Evolutionary conservation across 2,888 invertebrate genomes (phyloP), one percentile per base, ranked within the genome.

Genomic region (Caenorhabditis doughertyi): DNA sequence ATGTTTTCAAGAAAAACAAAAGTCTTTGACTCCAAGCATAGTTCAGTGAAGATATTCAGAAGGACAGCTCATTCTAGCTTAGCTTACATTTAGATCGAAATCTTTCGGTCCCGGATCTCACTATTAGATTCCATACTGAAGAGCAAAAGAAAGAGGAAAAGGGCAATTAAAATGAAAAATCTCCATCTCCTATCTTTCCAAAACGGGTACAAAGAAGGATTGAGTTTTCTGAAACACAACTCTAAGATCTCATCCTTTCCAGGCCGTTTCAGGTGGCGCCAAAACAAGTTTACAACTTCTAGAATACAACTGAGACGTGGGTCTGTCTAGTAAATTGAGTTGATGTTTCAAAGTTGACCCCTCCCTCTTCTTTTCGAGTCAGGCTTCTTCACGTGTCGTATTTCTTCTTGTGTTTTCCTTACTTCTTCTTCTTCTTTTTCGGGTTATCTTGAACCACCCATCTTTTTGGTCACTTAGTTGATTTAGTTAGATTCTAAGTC

Each of bases 241-340:
- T 39, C 9, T 13, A 39, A 39, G 25, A 51, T 56, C 42, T 68
- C 55, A n/a, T n/a, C n/a, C n/a, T n/a, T n/a, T n/a, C n/a, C n/a
- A n/a, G n/a, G n/a, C n/a, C n/a, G n/a, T n/a, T n/a, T n/a, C n/a
- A n/a, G n/a, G n/a, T n/a, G n/a, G n/a, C n/a, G n/a, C n/a, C n/a
- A n/a, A n/a, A n/a, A n/a, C n/a, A n/a, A n/a, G n/a, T n/a, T n/a
- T n/a, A n/a, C n/a, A n/a, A n/a, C n/a, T n/a, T n/a, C n/a, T n/a
- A n/a, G n/a, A n/a, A n/a, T n/a, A n/a, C n/a, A n/a, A n/a, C n/a
- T n/a, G n/a, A n/a, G n/a, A n/a, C n/a, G n/a, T n/a, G n/a, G n/a
- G n/a, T n/a, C n/a, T n/a, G n/a, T n/a, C n/a, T n/a, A n/a, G n/a
- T 49, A 72, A 72, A 72, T 72, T 72, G 72, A 72, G 72, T 72